Conservation (phyloP, 2,113 vertebrate species). For the Lanius collurio region DNA sequence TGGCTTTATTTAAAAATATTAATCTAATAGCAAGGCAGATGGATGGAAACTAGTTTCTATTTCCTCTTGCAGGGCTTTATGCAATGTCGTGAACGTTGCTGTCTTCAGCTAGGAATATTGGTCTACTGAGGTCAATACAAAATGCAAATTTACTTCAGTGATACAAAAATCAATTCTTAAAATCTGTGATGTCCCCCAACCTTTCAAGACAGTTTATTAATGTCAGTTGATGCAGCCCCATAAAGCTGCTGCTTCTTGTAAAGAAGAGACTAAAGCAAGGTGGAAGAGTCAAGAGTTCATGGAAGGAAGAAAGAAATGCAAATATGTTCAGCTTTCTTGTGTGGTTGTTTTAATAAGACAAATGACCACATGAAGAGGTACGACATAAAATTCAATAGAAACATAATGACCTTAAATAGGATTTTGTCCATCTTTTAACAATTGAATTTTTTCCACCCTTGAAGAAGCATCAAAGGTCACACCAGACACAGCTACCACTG, state of each 20-base stretch:
- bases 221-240: background rate
- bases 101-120: background rate
- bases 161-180: constrained; percentile 1
- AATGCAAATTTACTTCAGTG: background rate
- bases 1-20: constrained; percentile 8
- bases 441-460: accelerated
- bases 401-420: background rate
- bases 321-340: background rate
- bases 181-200: background rate
- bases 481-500: background rate
- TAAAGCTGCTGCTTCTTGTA: background rate
- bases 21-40: background rate
- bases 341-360: background rate
- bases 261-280: background rate
- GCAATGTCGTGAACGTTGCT: background rate
- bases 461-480: background rate
- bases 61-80: background rate
- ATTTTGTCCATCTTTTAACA: background rate
- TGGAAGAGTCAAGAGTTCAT: background rate
- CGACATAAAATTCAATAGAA: background rate
- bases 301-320: background rate
- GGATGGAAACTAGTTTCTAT: background rate
- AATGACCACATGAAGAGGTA: background rate
- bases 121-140: background rate
- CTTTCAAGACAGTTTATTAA: constrained; percentile 5